Evolutionary conservation across 2,113 vertebrate species (phyloP), one percentile per base, ranked within the genome.

Genomic region (Willisornis vidua): DNA sequence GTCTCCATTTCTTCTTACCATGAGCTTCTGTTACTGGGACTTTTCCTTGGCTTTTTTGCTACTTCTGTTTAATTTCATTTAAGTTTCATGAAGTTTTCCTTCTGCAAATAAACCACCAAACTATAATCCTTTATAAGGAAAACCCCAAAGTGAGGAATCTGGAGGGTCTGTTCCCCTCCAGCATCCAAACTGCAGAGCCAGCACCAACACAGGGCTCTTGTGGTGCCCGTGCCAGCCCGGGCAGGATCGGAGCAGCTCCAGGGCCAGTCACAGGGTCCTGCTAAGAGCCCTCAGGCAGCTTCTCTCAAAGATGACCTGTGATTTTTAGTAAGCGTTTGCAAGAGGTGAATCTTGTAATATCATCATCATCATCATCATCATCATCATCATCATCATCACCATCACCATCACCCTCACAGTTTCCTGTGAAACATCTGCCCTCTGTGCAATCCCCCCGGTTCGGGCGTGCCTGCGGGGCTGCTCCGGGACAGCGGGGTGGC

Each of bases 11-110:
- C 28, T 61, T 85, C 70, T 63, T n/a, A 14, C 26, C 52, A 10
- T 0, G 0, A 4, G 5, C 35, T 67, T 79, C 51, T 48, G 20
- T 33, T 35, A 19, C 48, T 3, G 0, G 28, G 10, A 12, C 29
- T 33, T 77, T 58, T 82, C 39, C 35, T 12, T 67, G 62, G 17
- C 63, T 82, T 14, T 13, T 93, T 55, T 66, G 13, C 39, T 76
- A 3, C 43, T 10, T 74, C 28, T 54, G 4, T 37, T 79, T 65
- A 20, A 54, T n/a, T 33, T 46, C 0, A 82, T 82, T 74, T 52
- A 10, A 48, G 52, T 88, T 55, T 57, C 55, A 7, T 23, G 23
- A 46, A 41, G 9, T 63, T 85, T 51, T 83, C 39, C 35, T 83
- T 31, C 5, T 25, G 19, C 13, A 51, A n/a, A 74, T 45, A 49